Evolutionary conservation across 2,888 invertebrate genomes (phyloP).

Genomic region (Drosophila paranaensis): DNA sequence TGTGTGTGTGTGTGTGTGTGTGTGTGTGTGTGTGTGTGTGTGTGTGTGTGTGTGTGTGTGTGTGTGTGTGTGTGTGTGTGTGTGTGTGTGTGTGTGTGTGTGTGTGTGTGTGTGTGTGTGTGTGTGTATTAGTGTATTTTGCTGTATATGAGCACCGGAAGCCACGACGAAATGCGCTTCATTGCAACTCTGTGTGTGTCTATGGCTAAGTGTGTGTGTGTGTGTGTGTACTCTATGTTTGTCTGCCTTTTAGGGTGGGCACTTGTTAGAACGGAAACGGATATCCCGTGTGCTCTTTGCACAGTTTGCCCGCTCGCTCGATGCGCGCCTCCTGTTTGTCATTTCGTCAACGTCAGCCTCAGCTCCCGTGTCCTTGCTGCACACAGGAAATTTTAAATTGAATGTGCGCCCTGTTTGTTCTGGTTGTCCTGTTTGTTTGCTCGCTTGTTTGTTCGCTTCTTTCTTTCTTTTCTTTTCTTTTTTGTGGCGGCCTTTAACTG

Average conservation of each 20-base stretch:
- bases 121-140: conserved; percentile 23
- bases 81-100: conserved; percentile 10
- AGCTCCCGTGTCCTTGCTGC: conserved; percentile 26
- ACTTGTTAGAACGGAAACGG: conserved; percentile 77
- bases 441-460: conserved; percentile 25
- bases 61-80: not conserved
- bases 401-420: conserved; percentile 56
- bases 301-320: conserved; percentile 43
- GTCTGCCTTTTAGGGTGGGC: conserved; percentile 38
- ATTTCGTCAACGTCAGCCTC: conserved; percentile 47
- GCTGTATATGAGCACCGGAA: conserved; percentile 50
- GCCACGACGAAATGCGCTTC: conserved; percentile 72
- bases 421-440: conserved; percentile 25
- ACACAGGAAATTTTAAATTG: conserved; percentile 74
- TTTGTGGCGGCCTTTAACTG: conserved; percentile 35
- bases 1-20: conserved; percentile 1
- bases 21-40: not conserved
- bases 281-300: conserved; percentile 74
- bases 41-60: not conserved
- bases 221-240: conserved; percentile 9
- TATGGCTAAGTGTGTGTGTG: conserved; percentile 8
- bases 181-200: conserved; percentile 54
- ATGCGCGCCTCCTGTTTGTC: conserved; percentile 64
- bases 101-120: conserved; percentile 10
- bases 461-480: not conserved